phyloP scores from a whole-genome alignment of 1,140 invertebrate species.

The Drosophila sp. region DNA sequence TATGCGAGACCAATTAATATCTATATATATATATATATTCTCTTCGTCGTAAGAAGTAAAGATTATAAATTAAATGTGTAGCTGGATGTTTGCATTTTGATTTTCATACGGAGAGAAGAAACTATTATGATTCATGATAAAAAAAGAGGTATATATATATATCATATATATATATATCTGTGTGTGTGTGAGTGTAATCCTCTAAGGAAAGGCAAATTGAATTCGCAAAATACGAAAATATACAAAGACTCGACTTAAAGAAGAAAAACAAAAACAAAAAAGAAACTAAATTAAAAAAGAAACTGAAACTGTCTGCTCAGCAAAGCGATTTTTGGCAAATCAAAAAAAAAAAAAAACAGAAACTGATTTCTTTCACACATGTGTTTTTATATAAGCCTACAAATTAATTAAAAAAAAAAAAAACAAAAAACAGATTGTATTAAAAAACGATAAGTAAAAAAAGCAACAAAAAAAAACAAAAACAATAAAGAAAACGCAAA shows the following conservation, averaged over 20 bases:
- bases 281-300: constrained; percentile 28
- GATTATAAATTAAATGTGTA: constrained; percentile 13
- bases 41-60: background rate
- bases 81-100: constrained; percentile 20
- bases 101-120: constrained; percentile 26
- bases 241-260: constrained; percentile 75
- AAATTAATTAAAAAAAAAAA: constrained; percentile 27
- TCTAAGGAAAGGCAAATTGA: constrained; percentile 69
- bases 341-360: constrained; percentile 22
- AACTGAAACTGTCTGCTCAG: constrained; percentile 69
- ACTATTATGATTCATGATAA: constrained; percentile 47
- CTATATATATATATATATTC: background rate
- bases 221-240: constrained; percentile 68
- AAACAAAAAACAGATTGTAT: constrained; percentile 45
- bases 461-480: constrained; percentile 57
- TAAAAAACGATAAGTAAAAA: constrained; percentile 55
- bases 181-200: constrained; percentile 60
- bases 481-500: constrained; percentile 1
- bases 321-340: constrained; percentile 57
- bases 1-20: background rate
- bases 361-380: constrained; percentile 25
- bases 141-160: constrained; percentile 51
- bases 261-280: constrained; percentile 28
- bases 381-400: constrained; percentile 17
- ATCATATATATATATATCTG: constrained; percentile 28